Percentiles rank a stretch among this genome's conserved stretches.
Conservation (phyloP, 2,888 invertebrate species). For the Cerceris rybyensis region DNA sequence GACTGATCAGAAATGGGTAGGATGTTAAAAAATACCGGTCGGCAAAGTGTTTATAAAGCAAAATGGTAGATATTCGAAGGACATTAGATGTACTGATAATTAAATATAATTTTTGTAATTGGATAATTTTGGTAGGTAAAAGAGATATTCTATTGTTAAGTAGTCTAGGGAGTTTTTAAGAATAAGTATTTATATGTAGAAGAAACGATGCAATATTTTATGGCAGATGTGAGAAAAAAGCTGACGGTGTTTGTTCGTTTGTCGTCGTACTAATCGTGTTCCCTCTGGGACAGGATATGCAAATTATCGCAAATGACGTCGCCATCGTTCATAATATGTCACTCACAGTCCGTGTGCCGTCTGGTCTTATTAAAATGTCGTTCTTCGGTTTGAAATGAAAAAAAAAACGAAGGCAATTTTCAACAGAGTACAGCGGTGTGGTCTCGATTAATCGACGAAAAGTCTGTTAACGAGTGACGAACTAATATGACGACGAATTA, state of each 20-base stretch:
- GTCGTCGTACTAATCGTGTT: constrained; percentile 5
- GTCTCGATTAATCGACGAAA: constrained; percentile 28
- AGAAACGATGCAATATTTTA: not conserved
- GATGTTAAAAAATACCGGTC: too few relatives aligned
- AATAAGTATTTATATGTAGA: too few relatives aligned
- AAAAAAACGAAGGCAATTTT: not conserved
- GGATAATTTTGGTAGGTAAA: too few relatives aligned
- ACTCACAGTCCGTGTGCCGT: constrained; percentile 5
- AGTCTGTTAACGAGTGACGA: constrained; percentile 36
- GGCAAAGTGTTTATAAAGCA: too few relatives aligned
- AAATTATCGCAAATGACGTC: constrained; percentile 23
- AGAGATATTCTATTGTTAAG: too few relatives aligned
- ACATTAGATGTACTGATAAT: too few relatives aligned
- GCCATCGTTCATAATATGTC: constrained; percentile 30
- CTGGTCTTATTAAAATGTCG: constrained; percentile 3
- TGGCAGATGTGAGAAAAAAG: not conserved
- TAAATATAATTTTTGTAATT: too few relatives aligned
- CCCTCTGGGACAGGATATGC: not conserved
- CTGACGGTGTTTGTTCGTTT: constrained; percentile 4
- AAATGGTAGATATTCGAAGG: too few relatives aligned
- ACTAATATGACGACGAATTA: constrained; percentile 13
- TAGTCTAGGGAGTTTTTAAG: too few relatives aligned
- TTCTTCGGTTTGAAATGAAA: not conserved
- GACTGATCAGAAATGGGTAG: too few relatives aligned
- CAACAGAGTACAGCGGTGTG: not conserved